Conservation (phyloP, 2,888 invertebrate genomes). For the Caprella mutica region DNA sequence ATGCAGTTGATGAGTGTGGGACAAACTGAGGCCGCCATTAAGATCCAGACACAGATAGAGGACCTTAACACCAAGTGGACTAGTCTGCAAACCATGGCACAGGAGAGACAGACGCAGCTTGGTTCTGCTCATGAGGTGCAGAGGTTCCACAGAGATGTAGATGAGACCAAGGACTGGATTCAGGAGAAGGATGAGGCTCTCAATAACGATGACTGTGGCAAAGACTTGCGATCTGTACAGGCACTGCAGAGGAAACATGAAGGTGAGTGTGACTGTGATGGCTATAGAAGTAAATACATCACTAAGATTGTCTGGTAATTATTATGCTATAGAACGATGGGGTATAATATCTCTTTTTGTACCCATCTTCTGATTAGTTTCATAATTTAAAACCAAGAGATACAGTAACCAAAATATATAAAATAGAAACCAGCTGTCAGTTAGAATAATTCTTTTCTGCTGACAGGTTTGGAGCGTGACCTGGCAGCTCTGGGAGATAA, state of each 20-base stretch:
- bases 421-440: neutral
- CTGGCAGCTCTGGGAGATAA: conserved; percentile 94
- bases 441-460: neutral
- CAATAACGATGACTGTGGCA: conserved; percentile 76
- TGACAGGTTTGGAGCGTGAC: conserved; percentile 69
- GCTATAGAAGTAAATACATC: too few species aligned
- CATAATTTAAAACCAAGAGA: neutral
- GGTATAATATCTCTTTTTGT: too few species aligned
- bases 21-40: conserved; percentile 95
- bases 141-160: conserved; percentile 73
- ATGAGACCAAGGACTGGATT: conserved; percentile 70
- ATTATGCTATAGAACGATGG: too few species aligned
- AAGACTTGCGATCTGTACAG: conserved; percentile 93
- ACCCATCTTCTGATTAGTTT: neutral
- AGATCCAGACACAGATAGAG: conserved; percentile 97
- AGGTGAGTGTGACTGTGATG: conserved; percentile 46
- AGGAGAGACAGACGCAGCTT: conserved; percentile 80
- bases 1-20: conserved; percentile 91
- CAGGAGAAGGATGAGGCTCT: conserved; percentile 94
- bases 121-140: conserved; percentile 99
- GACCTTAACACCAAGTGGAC: conserved; percentile 94
- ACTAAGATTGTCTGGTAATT: too few species aligned
- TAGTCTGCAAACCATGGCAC: conserved; percentile 82
- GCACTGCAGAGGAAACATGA: conserved; percentile 97
- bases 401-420: neutral